Percentiles rank a stretch among this genome's conserved stretches.
Evolutionary conservation across 2,113 vertebrate genomes (phyloP).

Genomic region (Dissostichus mawsoni): DNA sequence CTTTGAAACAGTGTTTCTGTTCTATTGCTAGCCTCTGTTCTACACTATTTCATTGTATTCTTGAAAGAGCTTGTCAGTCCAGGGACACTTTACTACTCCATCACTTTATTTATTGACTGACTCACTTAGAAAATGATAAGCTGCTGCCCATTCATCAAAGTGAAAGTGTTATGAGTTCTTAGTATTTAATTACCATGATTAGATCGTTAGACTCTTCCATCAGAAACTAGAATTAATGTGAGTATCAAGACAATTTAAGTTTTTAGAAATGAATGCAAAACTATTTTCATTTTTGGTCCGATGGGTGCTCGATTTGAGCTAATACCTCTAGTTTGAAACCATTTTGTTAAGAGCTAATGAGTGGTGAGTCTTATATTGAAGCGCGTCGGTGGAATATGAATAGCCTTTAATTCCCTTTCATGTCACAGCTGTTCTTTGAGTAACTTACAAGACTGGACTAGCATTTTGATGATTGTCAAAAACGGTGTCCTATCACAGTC

Average conservation of each 20-base stretch:
- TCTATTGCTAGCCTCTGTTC: neutral
- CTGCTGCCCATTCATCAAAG: slow-evolving; percentile 6
- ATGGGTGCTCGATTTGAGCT: neutral
- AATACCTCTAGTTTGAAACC: neutral
- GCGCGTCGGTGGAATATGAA: neutral
- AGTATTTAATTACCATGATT: neutral
- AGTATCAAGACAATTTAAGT: neutral
- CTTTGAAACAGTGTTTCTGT: neutral
- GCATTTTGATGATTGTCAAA: neutral
- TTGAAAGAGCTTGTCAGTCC: neutral
- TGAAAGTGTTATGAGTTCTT: neutral
- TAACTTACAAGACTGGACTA: neutral
- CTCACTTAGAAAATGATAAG: neutral
- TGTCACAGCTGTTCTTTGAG: neutral
- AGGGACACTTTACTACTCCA: neutral
- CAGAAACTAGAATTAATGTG: neutral
- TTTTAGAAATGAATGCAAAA: neutral
- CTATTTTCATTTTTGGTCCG: neutral
- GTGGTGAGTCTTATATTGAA: neutral
- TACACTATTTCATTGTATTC: neutral
- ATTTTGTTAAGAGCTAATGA: neutral
- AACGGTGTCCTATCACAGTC: neutral
- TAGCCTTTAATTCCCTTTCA: neutral
- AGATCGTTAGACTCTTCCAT: neutral
- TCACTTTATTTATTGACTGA: slow-evolving; percentile 9